Conservation (phyloP, 2,113 vertebrate genomes). For the Aphyosemion australe region DNA sequence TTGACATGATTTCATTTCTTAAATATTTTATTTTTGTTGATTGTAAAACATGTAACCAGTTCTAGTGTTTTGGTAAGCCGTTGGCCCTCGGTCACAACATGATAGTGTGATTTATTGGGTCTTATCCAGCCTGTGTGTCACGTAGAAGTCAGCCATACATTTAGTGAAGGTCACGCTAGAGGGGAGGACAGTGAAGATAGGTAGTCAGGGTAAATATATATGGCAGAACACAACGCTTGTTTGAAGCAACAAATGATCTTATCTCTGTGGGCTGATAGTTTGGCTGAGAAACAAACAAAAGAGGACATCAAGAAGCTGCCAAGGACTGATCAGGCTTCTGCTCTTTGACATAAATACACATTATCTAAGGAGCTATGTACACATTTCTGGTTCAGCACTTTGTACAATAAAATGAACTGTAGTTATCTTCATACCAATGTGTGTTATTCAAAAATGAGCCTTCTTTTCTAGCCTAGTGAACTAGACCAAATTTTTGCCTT, state of each 20-base stretch:
- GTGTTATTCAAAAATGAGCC: too few species aligned
- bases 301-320: conserved; percentile 37
- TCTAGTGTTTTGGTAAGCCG: conserved; percentile 8
- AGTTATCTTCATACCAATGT: too few species aligned
- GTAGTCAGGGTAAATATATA: conserved; percentile 59
- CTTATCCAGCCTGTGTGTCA: conserved; percentile 45
- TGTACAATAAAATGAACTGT: too few species aligned
- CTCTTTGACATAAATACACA: background rate
- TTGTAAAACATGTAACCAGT: background rate
- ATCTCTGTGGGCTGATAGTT: conserved; percentile 54
- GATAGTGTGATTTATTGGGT: conserved; percentile 25
- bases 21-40: background rate
- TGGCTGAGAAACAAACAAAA: conserved; percentile 22
- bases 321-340: conserved; percentile 9
- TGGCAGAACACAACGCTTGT: conserved; percentile 28
- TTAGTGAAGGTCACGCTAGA: conserved; percentile 73
- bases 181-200: conserved; percentile 52
- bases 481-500: too few species aligned
- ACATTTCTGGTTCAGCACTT: background rate
- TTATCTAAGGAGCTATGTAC: background rate
- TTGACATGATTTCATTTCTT: background rate
- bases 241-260: conserved; percentile 61
- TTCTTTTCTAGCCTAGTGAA: too few species aligned
- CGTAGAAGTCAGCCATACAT: conserved; percentile 44
- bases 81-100: background rate